A percentile compares a stretch with the other conserved stretches of the same genome.
Conservation (phyloP, 2,797 vertebrate species). For the Sebastes diploproa region DNA sequence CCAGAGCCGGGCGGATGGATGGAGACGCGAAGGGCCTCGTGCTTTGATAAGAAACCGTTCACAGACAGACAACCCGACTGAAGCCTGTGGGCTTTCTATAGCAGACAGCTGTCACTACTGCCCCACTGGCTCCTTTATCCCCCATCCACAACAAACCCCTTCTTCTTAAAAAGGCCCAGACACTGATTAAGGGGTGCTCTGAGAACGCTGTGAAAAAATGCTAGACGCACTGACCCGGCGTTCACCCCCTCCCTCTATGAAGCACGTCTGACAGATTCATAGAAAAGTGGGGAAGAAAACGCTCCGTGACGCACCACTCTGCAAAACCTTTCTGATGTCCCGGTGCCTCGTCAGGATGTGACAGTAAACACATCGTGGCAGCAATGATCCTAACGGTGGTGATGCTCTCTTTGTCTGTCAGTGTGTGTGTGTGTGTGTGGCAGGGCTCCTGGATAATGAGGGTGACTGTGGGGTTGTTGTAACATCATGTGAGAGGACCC, state of each 20-base stretch:
- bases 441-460: constrained; percentile 52
- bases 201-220: neutral
- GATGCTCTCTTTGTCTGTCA: neutral
- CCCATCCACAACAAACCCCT: neutral
- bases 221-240: neutral
- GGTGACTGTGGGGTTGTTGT: constrained; percentile 43
- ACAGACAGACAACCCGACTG: constrained; percentile 57
- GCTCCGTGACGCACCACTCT: neutral
- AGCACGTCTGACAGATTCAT: neutral
- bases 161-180: neutral
- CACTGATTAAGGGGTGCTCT: neutral
- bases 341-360: neutral
- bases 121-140: neutral
- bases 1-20: neutral
- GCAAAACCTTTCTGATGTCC: constrained; percentile 6
- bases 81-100: constrained; percentile 28
- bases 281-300: neutral
- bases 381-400: neutral
- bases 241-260: constrained; percentile 13
- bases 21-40: neutral
- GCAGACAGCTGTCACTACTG: constrained; percentile 14
- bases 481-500: constrained; percentile 24
- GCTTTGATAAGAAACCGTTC: constrained; percentile 63
- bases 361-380: constrained; percentile 16
- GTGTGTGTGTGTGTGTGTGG: neutral